These are phyloP conservation scores for Altica lythri DNA, from an alignment of 2,888 invertebrate genomes.

Conservation along the genomic window DNA sequence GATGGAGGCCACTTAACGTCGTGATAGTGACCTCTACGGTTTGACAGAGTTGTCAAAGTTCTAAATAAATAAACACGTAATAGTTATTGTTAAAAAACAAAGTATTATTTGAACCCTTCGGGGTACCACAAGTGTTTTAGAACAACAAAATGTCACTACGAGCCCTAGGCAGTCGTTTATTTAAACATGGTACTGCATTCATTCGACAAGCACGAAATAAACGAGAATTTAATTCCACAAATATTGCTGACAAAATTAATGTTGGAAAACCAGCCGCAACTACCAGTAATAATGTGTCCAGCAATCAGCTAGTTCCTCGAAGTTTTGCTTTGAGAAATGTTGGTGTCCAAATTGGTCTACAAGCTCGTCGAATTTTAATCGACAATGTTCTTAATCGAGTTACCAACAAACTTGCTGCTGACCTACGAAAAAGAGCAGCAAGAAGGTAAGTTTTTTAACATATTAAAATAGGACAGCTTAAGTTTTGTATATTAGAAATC, in stretches of 20 bases:
- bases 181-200: constrained; percentile 66
- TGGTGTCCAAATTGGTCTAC: constrained; percentile 63
- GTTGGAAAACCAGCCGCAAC: constrained; percentile 41
- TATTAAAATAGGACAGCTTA: too few species aligned
- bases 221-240: constrained; percentile 59
- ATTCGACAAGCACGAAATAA: constrained; percentile 61
- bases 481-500: too few species aligned
- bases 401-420: constrained; percentile 68
- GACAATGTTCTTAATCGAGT: constrained; percentile 73
- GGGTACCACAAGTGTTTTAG: constrained; percentile 13
- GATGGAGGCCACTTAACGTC: too few species aligned
- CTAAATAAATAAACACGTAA: constrained; percentile 19
- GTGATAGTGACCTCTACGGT: too few species aligned
- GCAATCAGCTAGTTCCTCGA: constrained; percentile 43
- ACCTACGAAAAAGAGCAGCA: constrained; percentile 66
- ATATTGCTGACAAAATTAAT: constrained; percentile 54
- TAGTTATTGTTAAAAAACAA: constrained; percentile 2
- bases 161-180: constrained; percentile 60
- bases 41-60: constrained; percentile 8
- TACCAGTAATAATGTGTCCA: constrained; percentile 35
- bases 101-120: constrained; percentile 15
- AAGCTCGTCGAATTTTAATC: constrained; percentile 69
- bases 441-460: constrained; percentile 61
- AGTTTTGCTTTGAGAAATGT: constrained; percentile 55
- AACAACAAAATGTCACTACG: constrained; percentile 62